phyloP scores from a whole-genome alignment of 2,888 invertebrate species.

The Drosophila gaucha region DNA sequence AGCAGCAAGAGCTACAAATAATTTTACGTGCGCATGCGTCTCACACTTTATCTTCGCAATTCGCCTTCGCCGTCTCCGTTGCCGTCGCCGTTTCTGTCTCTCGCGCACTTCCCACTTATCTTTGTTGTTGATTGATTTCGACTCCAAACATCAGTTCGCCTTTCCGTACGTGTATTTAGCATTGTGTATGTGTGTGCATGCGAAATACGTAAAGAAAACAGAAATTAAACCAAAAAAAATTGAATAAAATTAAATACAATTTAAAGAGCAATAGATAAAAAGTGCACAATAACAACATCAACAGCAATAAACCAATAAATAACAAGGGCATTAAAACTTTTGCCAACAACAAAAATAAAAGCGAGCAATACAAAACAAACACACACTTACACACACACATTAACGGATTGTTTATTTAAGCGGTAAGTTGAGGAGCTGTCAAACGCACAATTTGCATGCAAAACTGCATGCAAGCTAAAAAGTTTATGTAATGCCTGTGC shows the following conservation, averaged over 20 bases:
- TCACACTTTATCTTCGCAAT: conserved; percentile 57
- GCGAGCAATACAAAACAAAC: conserved; percentile 11
- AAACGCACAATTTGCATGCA: conserved; percentile 23
- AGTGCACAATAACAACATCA: conserved; percentile 32
- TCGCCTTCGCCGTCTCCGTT: conserved; percentile 14
- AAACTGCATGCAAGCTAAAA: conserved; percentile 28
- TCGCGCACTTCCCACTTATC: conserved; percentile 25
- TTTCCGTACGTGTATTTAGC: conserved; percentile 25
- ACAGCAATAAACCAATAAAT: conserved; percentile 9
- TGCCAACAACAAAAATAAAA: conserved; percentile 21
- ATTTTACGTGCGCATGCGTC: conserved; percentile 56
- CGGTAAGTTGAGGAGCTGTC: conserved; percentile 59
- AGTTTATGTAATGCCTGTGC: conserved; percentile 14
- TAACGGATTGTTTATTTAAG: conserved; percentile 44
- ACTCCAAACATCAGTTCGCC: conserved; percentile 38
- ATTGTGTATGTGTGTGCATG: conserved; percentile 17
- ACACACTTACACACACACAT: not conserved
- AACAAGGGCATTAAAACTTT: conserved; percentile 41
- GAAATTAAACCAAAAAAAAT: conserved; percentile 40
- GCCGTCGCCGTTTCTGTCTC: conserved; percentile 17
- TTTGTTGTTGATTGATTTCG: conserved; percentile 59
- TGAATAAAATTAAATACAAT: conserved; percentile 45
- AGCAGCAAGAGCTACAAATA: conserved; percentile 21
- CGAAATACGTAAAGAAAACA: conserved; percentile 37
- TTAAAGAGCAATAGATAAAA: conserved; percentile 37